Base-by-base conservation (phyloP, 2,888 invertebrate species). In the Leptopilina syphax region DNA sequence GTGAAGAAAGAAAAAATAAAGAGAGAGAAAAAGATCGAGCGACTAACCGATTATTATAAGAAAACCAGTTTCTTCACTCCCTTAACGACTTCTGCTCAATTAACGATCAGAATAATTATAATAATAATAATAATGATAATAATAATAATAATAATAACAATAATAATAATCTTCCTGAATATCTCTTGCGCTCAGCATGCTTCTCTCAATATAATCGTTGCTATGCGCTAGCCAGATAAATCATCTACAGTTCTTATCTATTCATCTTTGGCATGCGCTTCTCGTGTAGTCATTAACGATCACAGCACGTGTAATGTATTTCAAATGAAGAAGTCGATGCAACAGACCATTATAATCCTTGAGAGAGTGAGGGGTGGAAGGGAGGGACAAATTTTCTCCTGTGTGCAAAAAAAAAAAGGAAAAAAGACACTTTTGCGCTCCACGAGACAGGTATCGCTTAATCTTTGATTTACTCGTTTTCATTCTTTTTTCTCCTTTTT, bases 41-140 rank as follows among this genome's bases (percentile, higher is more conserved):
- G 50, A 50, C 50, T 27, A 27, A 2, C 13, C 50, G 8, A 54
- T 27, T 13, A 24, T n/a, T 44, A 44, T 41, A 34, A 76, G 60
- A 60, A 76, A 76, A 76, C 76, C 60, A 44, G 76, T 76, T 76
- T 60, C 54, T 34, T 65, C 70, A 44, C 65, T 44, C 50, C 50
- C n/a, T 24, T 73, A 78, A 78, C 70, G 73, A 73, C 54, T 78
- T 78, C 77, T 60, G 57, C 68, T 78, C 78, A 78, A 73, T 78
- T 78, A 78, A 78, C 50, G 70, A 70, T 73, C 65, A 63, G 47
- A 47, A 70, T 68, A 50, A 50, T 50, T 10, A 50, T 50, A 50
- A 50, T 50, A 10, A 10, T 50, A 50, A 50, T 50, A 50, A 50
- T 50, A 10, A 47, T 47, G 5, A 47, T 47, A 47, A 47, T 47